These are phyloP conservation scores for Andrena chrysosceles DNA, from an alignment of 2,888 invertebrate species.

Conservation along the genomic window DNA sequence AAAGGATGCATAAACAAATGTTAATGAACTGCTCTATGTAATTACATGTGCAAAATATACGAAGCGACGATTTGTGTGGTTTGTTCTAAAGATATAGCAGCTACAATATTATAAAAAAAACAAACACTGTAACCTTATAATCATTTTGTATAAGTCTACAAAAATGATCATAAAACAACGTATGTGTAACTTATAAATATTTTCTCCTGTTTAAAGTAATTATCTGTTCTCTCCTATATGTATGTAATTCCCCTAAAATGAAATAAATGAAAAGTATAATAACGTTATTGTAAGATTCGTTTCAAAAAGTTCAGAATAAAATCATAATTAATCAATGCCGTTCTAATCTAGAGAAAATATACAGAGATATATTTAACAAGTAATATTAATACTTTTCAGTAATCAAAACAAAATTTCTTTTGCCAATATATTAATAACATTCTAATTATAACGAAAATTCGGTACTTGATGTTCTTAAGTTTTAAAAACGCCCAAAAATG, in stretches of 20 bases:
- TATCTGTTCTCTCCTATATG: conserved; percentile 43
- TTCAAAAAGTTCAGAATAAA: conserved; percentile 51
- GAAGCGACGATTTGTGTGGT: conserved; percentile 42
- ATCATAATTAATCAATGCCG: conserved; percentile 49
- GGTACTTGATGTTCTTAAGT: conserved; percentile 5
- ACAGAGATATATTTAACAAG: conserved; percentile 34
- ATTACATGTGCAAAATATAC: conserved; percentile 35
- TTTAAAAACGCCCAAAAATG: conserved; percentile 21
- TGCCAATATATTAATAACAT: conserved; percentile 22
- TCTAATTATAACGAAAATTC: neutral
- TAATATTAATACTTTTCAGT: conserved; percentile 31
- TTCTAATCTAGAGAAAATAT: conserved; percentile 42
- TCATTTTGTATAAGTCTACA: conserved; percentile 48
- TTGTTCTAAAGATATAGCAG: conserved; percentile 44
- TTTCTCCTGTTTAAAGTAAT: conserved; percentile 48
- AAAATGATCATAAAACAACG: conserved; percentile 47
- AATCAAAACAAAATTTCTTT: neutral
- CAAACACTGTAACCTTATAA: conserved; percentile 35
- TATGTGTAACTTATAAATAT: conserved; percentile 58
- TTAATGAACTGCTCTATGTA: conserved; percentile 41
- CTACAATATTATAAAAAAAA: conserved; percentile 27
- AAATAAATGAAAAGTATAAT: conserved; percentile 66
- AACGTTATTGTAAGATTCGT: conserved; percentile 47
- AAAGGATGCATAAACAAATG: conserved; percentile 49
- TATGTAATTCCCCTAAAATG: conserved; percentile 64